Percentiles rank a stretch among this genome's conserved stretches.
Conservation (phyloP, 2,113 vertebrate genomes). For the Cryptotis parvus region DNA sequence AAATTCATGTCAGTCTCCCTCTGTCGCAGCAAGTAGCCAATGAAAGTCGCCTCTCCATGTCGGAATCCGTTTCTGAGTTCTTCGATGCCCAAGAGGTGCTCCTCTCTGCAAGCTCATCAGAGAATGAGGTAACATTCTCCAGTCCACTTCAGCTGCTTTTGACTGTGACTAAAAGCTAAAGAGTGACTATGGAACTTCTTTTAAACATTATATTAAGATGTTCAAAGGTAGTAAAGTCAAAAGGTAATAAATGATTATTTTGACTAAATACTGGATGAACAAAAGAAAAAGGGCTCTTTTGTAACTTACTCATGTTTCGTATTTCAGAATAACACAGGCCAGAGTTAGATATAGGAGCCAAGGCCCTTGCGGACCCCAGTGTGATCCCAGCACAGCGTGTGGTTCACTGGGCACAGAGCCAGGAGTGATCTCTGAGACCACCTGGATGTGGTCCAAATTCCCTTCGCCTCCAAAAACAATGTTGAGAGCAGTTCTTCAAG, state of each 20-base stretch:
- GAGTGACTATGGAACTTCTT: neutral
- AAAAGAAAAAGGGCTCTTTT: neutral
- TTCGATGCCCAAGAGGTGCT: slow-evolving; percentile 99
- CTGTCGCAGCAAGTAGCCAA: slow-evolving; percentile 97
- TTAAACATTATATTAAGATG: neutral
- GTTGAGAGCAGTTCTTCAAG: neutral
- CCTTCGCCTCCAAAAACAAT: neutral
- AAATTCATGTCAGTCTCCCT: slow-evolving; percentile 95
- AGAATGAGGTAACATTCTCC: slow-evolving; percentile 93
- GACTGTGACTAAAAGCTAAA: neutral
- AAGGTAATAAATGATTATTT: neutral
- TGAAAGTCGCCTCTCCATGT: slow-evolving; percentile 99
- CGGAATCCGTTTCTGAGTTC: slow-evolving; percentile 98
- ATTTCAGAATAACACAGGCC: neutral
- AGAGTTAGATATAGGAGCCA: no score
- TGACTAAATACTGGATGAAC: neutral
- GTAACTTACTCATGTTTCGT: neutral
- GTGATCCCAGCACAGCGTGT: no score
- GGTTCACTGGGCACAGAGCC: no score
- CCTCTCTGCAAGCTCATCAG: slow-evolving; percentile 97
- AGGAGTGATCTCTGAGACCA: no score
- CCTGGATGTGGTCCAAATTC: no score
- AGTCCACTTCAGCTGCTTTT: neutral
- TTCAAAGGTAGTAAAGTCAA: neutral
- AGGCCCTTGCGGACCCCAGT: no score